phyloP scores from a whole-genome alignment of 1,140 invertebrate genomes.

The Diabrotica undecimpunctata region DNA sequence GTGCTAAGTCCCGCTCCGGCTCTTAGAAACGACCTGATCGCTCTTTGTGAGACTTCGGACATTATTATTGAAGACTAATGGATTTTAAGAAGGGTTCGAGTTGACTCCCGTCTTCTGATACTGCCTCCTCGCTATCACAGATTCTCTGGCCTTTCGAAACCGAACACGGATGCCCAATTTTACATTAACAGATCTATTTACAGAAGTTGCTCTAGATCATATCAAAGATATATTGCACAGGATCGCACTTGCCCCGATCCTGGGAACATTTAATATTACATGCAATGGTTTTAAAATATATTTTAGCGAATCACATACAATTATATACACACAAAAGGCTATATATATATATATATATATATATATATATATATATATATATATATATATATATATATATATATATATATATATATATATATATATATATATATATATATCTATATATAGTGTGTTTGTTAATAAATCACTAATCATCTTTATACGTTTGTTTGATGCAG shows the following conservation, averaged over 20 bases:
- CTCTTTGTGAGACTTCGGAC: slow-evolving; percentile 48
- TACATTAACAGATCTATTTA: slow-evolving; percentile 5
- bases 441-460: too few species aligned
- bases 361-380: too few species aligned
- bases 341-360: too few species aligned
- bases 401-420: too few species aligned
- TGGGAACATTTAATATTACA: too few species aligned
- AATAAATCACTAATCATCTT: too few species aligned
- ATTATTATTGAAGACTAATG: slow-evolving; percentile 48
- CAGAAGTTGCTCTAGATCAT: neutral
- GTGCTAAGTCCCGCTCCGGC: slow-evolving; percentile 43
- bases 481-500: too few species aligned
- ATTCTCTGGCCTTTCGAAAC: slow-evolving; percentile 6
- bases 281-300: too few species aligned
- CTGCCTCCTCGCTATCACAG: slow-evolving; percentile 4
- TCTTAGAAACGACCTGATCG: slow-evolving; percentile 43
- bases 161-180: slow-evolving; percentile 12
- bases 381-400: too few species aligned
- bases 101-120: slow-evolving; percentile 30
- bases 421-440: too few species aligned
- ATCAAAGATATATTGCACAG: neutral
- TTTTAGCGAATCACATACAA: too few species aligned
- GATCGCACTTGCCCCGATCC: neutral
- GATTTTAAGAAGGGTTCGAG: slow-evolving; percentile 47
- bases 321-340: too few species aligned